phyloP scores from a whole-genome alignment of 2,888 invertebrate species.

The Suillia variegata region DNA sequence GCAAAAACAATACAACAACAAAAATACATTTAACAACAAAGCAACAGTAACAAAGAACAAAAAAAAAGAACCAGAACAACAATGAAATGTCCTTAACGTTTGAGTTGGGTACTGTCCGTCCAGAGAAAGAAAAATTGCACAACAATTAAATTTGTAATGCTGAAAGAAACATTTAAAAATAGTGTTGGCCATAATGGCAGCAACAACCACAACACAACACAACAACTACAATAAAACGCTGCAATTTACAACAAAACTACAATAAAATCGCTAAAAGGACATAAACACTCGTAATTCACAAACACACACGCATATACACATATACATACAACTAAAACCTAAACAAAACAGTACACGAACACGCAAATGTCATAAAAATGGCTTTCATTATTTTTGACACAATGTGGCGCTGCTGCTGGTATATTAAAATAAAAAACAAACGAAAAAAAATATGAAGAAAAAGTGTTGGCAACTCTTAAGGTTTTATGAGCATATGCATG shows the following conservation, averaged over 20 bases:
- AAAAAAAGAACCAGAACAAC: too few species aligned
- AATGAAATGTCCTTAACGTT: not conserved
- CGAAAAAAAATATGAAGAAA: too few species aligned
- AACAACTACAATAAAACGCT: not conserved
- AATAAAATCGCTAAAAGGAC: not conserved
- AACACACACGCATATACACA: not conserved
- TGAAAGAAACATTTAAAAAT: conserved; percentile 26
- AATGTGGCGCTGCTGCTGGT: conserved; percentile 6
- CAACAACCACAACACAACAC: not conserved
- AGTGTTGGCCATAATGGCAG: conserved; percentile 18
- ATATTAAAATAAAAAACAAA: not conserved
- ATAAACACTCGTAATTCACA: too few species aligned
- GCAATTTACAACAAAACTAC: not conserved
- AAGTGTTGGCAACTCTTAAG: too few species aligned
- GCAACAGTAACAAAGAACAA: too few species aligned
- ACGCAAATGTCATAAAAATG: conserved; percentile 28
- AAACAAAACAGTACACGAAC: conserved; percentile 24
- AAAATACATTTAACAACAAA: too few species aligned
- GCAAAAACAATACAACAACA: too few species aligned
- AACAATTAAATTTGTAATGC: conserved; percentile 22
- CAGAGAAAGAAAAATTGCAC: not conserved
- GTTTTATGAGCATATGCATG: too few species aligned
- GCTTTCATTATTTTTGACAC: conserved; percentile 23
- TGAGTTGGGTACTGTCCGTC: too few species aligned
- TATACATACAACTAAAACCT: too few species aligned